phyloP scores from a whole-genome alignment of 2,888 invertebrate species.

The Chrysolina oricalcia region DNA sequence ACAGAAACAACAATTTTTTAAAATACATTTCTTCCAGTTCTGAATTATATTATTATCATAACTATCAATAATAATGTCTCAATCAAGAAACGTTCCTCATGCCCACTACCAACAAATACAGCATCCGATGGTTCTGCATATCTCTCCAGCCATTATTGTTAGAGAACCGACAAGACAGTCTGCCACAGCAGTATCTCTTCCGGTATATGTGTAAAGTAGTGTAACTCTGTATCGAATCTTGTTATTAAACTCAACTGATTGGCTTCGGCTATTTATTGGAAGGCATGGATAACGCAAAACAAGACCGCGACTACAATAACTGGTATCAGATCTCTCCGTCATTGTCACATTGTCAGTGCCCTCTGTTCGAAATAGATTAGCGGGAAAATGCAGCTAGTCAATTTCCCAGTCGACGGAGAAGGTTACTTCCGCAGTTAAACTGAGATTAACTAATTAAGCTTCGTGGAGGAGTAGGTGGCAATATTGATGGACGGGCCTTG shows the following conservation, averaged over 20 bases:
- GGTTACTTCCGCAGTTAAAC: too few species aligned
- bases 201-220: neutral
- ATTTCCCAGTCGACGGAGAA: too few species aligned
- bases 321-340: conserved; percentile 9
- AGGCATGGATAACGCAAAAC: conserved; percentile 16
- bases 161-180: conserved; percentile 1
- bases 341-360: neutral
- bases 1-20: too few species aligned
- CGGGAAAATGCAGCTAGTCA: neutral
- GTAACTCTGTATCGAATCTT: conserved; percentile 16
- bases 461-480: too few species aligned
- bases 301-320: neutral
- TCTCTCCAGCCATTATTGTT: conserved; percentile 5
- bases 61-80: neutral
- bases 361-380: neutral
- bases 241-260: conserved; percentile 14
- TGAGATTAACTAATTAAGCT: too few species aligned
- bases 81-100: neutral
- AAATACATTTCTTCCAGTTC: too few species aligned
- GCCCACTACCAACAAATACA: conserved; percentile 3
- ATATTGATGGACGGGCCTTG: too few species aligned
- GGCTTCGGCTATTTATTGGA: conserved; percentile 14
- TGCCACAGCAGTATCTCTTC: conserved; percentile 8
- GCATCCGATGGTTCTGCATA: neutral
- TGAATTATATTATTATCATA: neutral